phyloP scores from a whole-genome alignment of 1,140 invertebrate species.

The Tetramorium simillimum region DNA sequence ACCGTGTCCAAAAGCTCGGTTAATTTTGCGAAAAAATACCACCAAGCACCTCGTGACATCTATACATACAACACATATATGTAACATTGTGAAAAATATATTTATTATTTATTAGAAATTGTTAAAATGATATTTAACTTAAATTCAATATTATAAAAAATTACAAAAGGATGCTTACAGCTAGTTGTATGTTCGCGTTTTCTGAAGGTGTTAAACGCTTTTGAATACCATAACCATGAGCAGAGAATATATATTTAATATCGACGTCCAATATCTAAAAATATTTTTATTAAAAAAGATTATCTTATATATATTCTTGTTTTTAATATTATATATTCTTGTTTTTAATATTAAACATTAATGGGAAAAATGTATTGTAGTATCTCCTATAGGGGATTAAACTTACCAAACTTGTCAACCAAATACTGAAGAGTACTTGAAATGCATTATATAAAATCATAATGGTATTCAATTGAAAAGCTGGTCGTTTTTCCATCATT shows the following conservation, averaged over 20 bases:
- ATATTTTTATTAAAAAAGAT: slow-evolving; percentile 32
- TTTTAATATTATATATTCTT: too few species aligned
- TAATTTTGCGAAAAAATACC: slow-evolving; percentile 88
- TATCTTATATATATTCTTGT: too few species aligned
- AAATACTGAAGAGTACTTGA: slow-evolving; percentile 89
- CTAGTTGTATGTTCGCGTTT: slow-evolving; percentile 54
- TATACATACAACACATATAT: slow-evolving; percentile 47
- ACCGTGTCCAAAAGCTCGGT: slow-evolving; percentile 90
- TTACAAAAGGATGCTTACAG: slow-evolving; percentile 65
- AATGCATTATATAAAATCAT: slow-evolving; percentile 90
- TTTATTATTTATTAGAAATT: not conserved
- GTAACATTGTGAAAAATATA: too few species aligned
- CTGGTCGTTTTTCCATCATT: slow-evolving; percentile 89
- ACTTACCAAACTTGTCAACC: slow-evolving; percentile 87
- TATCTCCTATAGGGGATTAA: slow-evolving; percentile 9
- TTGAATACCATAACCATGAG: slow-evolving; percentile 29
- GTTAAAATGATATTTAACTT: not conserved
- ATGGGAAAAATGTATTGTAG: too few species aligned
- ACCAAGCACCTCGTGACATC: slow-evolving; percentile 84
- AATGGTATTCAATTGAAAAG: slow-evolving; percentile 88
- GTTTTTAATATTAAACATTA: too few species aligned
- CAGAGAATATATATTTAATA: slow-evolving; percentile 10
- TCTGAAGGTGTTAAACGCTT: not conserved
- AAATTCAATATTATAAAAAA: not conserved
- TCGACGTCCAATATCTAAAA: slow-evolving; percentile 70